Evolutionary conservation across 2,113 vertebrate species (phyloP).

Genomic region (Channa argus): DNA sequence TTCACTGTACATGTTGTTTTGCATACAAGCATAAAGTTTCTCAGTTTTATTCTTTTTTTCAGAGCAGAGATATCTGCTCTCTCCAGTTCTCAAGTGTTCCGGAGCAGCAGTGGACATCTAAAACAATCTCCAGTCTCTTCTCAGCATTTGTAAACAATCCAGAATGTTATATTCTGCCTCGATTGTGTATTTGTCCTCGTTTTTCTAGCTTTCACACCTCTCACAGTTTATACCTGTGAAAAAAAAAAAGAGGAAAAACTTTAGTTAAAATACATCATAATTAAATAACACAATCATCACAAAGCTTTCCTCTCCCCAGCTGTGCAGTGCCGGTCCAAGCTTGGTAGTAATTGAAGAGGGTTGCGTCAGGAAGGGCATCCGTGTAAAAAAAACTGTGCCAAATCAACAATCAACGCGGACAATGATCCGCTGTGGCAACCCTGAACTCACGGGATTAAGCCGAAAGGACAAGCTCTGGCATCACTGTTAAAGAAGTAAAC

Average conservation of each 20-base stretch:
- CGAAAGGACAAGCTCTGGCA: not conserved
- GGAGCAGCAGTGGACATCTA: slow-evolving; percentile 94
- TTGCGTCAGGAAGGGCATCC: no score
- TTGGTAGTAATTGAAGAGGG: no score
- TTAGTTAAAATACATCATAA: not conserved
- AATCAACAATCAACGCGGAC: no score
- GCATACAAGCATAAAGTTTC: slow-evolving; percentile 77
- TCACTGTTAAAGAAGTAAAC: slow-evolving; percentile 20
- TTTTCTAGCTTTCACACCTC: slow-evolving; percentile 45
- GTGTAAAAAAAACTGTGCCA: no score
- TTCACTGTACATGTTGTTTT: slow-evolving; percentile 76
- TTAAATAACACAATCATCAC: slow-evolving; percentile 1
- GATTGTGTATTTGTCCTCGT: slow-evolving; percentile 75
- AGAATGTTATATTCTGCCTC: slow-evolving; percentile 84
- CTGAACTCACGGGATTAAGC: no score
- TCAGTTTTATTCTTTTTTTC: slow-evolving; percentile 46
- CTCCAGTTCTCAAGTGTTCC: slow-evolving; percentile 90
- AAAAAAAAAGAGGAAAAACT: not conserved
- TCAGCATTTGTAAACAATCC: slow-evolving; percentile 96
- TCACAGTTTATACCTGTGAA: slow-evolving; percentile 80
- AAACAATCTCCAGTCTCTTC: slow-evolving; percentile 88
- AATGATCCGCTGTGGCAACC: no score
- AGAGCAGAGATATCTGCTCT: slow-evolving; percentile 67
- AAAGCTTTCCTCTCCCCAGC: not conserved
- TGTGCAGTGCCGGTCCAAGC: no score